These are phyloP conservation scores for Leptodactylus fuscus DNA, from an alignment of 2,113 vertebrate species.

Conservation along the genomic window DNA sequence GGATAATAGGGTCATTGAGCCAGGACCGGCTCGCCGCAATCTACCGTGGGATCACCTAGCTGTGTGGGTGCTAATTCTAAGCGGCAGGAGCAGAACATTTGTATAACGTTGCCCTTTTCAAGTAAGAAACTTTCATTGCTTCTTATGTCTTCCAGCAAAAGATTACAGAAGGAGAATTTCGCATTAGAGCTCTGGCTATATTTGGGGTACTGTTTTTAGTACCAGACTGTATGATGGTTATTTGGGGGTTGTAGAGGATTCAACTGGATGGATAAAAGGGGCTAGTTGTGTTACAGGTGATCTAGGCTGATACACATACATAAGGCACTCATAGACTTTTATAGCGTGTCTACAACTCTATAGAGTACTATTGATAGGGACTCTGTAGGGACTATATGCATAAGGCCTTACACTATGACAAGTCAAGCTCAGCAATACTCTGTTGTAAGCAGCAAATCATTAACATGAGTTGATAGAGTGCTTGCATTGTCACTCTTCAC, in stretches of 20 bases:
- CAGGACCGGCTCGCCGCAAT: slow-evolving; percentile 17
- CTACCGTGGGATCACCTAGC: slow-evolving; percentile 15
- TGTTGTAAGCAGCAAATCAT: too few species aligned
- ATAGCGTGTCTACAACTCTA: not conserved
- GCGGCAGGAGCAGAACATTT: not conserved
- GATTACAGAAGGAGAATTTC: not conserved
- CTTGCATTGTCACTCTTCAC: too few species aligned
- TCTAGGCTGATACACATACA: too few species aligned
- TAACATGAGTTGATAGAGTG: too few species aligned
- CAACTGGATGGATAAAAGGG: too few species aligned
- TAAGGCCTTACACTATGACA: too few species aligned
- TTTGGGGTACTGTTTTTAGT: too few species aligned
- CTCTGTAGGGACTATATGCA: too few species aligned
- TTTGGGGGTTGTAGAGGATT: not conserved
- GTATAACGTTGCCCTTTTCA: not conserved
- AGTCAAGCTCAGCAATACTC: too few species aligned
- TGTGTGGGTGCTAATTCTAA: slow-evolving; percentile 27
- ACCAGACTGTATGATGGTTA: not conserved
- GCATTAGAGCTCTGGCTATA: not conserved
- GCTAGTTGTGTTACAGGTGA: too few species aligned
- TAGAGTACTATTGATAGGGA: too few species aligned
- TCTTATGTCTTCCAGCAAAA: not conserved
- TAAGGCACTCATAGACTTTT: too few species aligned
- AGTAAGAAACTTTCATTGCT: not conserved
- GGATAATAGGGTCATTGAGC: slow-evolving; percentile 39